Percentiles rank a stretch among this genome's conserved stretches.
These are phyloP conservation scores for Eristalis intricaria DNA, from an alignment of 2,888 invertebrate species.

Conservation along the genomic window DNA sequence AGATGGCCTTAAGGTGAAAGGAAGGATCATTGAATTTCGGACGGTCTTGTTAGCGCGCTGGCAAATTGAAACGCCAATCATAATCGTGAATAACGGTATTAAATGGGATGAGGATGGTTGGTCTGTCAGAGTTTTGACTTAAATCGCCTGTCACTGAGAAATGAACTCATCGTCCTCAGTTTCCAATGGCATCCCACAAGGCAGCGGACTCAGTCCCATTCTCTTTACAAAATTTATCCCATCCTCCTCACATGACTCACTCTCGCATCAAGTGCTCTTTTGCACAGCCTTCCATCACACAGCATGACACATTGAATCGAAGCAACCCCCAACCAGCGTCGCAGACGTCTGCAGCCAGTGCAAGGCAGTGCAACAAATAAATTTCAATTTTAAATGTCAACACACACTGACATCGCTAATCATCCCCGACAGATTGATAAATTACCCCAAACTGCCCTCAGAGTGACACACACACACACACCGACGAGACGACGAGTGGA, in stretches of 20 bases:
- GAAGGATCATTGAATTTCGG: not conserved
- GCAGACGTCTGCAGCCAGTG: not conserved
- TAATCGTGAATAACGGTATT: not conserved
- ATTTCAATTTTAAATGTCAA: slow-evolving; percentile 71
- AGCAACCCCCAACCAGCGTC: not conserved
- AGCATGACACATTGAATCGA: slow-evolving; percentile 32
- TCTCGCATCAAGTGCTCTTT: slow-evolving; percentile 10
- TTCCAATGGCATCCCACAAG: no score
- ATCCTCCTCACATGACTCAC: not conserved
- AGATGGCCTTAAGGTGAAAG: slow-evolving; percentile 15
- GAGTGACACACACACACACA: slow-evolving; percentile 1
- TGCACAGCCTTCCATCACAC: slow-evolving; percentile 28
- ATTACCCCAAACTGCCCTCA: slow-evolving; percentile 62
- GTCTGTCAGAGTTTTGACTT: no score
- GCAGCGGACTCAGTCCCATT: no score
- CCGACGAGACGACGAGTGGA: not conserved
- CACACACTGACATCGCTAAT: slow-evolving; percentile 71
- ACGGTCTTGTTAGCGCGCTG: not conserved
- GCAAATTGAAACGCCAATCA: not conserved
- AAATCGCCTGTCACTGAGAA: no score
- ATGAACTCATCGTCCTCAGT: not conserved
- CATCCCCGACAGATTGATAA: slow-evolving; percentile 72
- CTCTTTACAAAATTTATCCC: not conserved
- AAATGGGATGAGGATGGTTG: no score
- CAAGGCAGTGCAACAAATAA: slow-evolving; percentile 52